Evolutionary conservation across 2,113 vertebrate species (phyloP).

Genomic region (Perca fluviatilis): DNA sequence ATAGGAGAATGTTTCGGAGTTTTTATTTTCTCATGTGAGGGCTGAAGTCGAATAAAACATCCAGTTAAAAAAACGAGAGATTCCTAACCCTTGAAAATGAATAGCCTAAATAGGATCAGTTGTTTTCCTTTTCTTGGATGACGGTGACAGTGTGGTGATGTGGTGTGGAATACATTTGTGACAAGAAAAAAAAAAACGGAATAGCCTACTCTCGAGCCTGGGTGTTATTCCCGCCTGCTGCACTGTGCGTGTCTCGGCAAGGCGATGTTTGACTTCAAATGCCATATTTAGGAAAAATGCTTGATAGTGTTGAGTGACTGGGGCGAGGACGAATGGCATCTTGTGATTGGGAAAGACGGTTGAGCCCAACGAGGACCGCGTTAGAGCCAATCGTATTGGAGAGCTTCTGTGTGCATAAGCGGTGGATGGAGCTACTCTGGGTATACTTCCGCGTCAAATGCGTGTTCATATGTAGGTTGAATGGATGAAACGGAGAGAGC

Average conservation of each 20-base stretch:
- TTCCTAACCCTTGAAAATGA: background rate
- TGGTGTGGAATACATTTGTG: conserved; percentile 27
- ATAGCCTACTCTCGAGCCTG: conserved; percentile 1
- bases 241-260: conserved; percentile 39
- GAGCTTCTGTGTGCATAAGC: conserved; percentile 58
- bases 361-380: conserved; percentile 31
- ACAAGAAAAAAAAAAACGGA: background rate
- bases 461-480: conserved; percentile 80
- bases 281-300: conserved; percentile 67
- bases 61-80: background rate
- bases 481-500: conserved; percentile 83
- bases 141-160: conserved; percentile 11
- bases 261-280: conserved; percentile 72
- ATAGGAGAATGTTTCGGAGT: background rate
- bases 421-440: conserved; percentile 70
- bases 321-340: conserved; percentile 69
- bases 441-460: conserved; percentile 90
- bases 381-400: conserved; percentile 78
- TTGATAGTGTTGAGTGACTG: conserved; percentile 73
- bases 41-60: background rate
- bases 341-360: conserved; percentile 31
- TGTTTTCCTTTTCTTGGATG: background rate
- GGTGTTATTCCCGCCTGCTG: conserved; percentile 42
- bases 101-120: background rate
- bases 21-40: conserved; percentile 6